These are phyloP conservation scores for Ochropleura leucogaster DNA, from an alignment of 2,888 invertebrate genomes.

Conservation along the genomic window DNA sequence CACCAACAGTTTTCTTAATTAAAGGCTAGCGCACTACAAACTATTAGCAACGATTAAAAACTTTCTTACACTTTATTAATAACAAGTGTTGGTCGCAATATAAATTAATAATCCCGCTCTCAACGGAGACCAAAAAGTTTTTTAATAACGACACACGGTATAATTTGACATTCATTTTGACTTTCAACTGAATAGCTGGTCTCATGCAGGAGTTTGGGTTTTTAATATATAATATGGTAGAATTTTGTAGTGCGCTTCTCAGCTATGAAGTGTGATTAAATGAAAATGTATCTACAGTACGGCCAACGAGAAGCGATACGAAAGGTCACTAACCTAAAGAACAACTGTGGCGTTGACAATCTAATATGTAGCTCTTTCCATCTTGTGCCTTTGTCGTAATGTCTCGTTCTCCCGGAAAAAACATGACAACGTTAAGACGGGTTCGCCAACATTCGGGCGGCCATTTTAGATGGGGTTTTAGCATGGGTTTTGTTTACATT, in stretches of 20 bases:
- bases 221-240: not conserved
- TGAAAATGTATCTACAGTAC: no score
- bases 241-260: not conserved
- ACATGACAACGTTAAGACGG: no score
- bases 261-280: not conserved
- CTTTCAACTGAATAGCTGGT: slow-evolving; percentile 27
- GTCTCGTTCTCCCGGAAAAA: no score
- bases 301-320: no score
- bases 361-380: no score
- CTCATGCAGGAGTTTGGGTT: slow-evolving; percentile 17
- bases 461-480: no score
- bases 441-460: no score
- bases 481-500: no score
- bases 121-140: slow-evolving; percentile 65
- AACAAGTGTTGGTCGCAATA: slow-evolving; percentile 67
- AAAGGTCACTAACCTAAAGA: no score
- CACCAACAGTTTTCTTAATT: slow-evolving; percentile 18
- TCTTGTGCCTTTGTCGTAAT: no score
- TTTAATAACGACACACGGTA: slow-evolving; percentile 68
- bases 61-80: slow-evolving; percentile 66
- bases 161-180: slow-evolving; percentile 50
- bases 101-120: slow-evolving; percentile 61
- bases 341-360: no score
- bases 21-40: slow-evolving; percentile 44
- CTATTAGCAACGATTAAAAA: slow-evolving; percentile 61